Percentiles rank a stretch among this genome's conserved stretches.
phyloP scores from a whole-genome alignment of 2,888 invertebrate genomes.

The Drosophila lacicola region DNA sequence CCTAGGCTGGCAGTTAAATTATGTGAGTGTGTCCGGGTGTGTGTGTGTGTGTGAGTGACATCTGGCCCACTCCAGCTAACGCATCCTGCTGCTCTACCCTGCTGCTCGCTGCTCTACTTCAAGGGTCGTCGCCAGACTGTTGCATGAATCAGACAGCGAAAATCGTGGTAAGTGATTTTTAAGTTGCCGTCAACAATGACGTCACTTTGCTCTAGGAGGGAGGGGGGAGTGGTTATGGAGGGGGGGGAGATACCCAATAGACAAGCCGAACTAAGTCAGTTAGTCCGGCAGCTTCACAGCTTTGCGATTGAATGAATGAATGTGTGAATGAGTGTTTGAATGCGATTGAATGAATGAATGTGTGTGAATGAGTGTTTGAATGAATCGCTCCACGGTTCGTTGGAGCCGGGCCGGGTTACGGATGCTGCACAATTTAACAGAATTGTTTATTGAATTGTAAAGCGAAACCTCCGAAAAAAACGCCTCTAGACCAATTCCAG shows the following conservation, averaged over 20 bases:
- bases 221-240: neutral
- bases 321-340: conserved; percentile 34
- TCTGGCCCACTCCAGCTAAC: conserved; percentile 39
- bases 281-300: conserved; percentile 28
- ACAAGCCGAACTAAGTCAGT: conserved; percentile 21
- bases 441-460: conserved; percentile 81
- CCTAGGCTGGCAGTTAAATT: conserved; percentile 39
- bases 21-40: conserved; percentile 8
- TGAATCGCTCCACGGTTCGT: conserved; percentile 60
- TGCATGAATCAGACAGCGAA: conserved; percentile 80
- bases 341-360: conserved; percentile 34
- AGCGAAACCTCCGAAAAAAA: conserved; percentile 35
- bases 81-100: conserved; percentile 59
- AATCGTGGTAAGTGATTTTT: conserved; percentile 82
- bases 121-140: conserved; percentile 68
- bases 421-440: conserved; percentile 71
- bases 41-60: conserved; percentile 15
- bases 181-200: conserved; percentile 75
- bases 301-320: conserved; percentile 18
- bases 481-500: conserved; percentile 9
- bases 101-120: conserved; percentile 19
- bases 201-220: conserved; percentile 43
- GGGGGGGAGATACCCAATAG: neutral
- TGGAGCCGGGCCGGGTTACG: conserved; percentile 24
- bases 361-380: conserved; percentile 34